phyloP scores from a whole-genome alignment of 2,888 invertebrate genomes.

The Platypus cylindrus region DNA sequence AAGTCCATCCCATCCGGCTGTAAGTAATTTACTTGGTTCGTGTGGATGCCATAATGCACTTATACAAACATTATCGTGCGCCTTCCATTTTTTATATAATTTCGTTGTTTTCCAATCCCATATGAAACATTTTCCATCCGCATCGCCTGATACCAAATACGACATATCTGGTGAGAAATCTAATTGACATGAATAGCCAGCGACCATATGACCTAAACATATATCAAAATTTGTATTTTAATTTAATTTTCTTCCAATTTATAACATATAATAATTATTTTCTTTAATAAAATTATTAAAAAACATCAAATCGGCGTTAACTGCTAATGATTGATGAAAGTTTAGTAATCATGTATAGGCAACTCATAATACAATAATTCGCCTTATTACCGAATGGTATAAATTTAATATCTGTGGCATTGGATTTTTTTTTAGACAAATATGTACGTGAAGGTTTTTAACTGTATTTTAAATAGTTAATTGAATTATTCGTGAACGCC shows the following conservation, averaged over 20 bases:
- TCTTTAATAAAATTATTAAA: no score
- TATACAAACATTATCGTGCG: constrained; percentile 96
- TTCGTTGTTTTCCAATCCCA: constrained; percentile 99
- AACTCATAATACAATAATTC: no score
- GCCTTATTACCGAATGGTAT: no score
- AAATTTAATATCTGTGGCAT: no score
- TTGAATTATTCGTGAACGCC: no score
- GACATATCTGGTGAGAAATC: constrained; percentile 99
- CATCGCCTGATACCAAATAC: constrained; percentile 95
- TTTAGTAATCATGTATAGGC: no score
- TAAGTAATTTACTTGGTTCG: constrained; percentile 93
- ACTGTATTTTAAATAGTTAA: no score
- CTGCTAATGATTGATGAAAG: no score
- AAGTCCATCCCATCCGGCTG: constrained; percentile 97
- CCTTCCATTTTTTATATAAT: constrained; percentile 96
- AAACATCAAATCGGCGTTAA: no score
- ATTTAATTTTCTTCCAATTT: not conserved
- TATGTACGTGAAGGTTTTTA: no score
- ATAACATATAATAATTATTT: not conserved
- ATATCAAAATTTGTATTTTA: not conserved
- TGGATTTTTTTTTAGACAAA: no score
- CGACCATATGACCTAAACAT: constrained; percentile 85
- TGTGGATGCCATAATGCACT: constrained; percentile 96
- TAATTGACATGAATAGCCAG: constrained; percentile 93
- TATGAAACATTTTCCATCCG: constrained; percentile 95